phyloP scores from a whole-genome alignment of 1,140 invertebrate genomes.

The Caenorhabditis tropicalis region DNA sequence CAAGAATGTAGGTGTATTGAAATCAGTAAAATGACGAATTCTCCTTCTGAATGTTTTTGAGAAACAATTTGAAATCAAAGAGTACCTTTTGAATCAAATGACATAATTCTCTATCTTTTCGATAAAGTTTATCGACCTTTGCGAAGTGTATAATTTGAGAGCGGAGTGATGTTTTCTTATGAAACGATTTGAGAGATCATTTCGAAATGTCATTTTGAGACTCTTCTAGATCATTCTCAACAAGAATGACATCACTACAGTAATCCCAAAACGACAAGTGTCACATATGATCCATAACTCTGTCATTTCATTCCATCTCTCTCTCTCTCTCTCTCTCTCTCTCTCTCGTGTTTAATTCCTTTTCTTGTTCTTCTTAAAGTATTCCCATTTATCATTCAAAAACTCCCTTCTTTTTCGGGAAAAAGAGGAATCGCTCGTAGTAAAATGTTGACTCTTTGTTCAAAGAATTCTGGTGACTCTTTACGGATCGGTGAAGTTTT shows the following conservation, averaged over 20 bases:
- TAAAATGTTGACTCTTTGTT: not conserved
- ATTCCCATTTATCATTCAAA: slow-evolving; percentile 28
- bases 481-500: not conserved
- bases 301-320: not conserved
- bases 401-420: not conserved
- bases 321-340: too few relatives aligned
- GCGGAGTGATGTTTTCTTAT: not conserved
- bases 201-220: not conserved
- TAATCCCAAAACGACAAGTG: not conserved
- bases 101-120: too few relatives aligned
- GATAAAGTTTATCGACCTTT: not conserved
- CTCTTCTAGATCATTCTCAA: not conserved
- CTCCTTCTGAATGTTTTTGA: not conserved
- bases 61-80: too few relatives aligned
- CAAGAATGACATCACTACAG: not conserved
- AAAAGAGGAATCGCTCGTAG: not conserved
- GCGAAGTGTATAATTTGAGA: not conserved
- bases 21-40: not conserved
- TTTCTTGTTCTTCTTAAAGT: not conserved
- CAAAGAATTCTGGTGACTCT: not conserved
- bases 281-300: not conserved
- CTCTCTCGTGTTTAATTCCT: not conserved
- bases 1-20: not conserved
- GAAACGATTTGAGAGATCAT: too few relatives aligned
- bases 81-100: too few relatives aligned